Conservation (phyloP, 2,797 vertebrate genomes). For the Notolabrus celidotus region DNA sequence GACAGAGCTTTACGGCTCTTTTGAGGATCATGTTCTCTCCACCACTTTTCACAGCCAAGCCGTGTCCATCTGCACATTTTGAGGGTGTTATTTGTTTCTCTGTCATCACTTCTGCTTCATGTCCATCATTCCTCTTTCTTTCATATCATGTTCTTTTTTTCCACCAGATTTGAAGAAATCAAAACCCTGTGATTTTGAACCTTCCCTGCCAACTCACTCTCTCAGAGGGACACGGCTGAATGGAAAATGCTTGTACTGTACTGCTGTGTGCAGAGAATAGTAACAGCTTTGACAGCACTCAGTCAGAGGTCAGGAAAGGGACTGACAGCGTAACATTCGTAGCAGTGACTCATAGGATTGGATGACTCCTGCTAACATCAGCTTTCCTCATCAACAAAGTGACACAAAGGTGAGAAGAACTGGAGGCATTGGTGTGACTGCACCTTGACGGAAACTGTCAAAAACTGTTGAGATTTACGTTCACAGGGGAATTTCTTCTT, state of each 20-base stretch:
- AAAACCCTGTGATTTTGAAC: slow-evolving; percentile 40
- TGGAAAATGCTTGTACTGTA: slow-evolving; percentile 50
- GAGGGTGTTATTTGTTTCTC: background rate
- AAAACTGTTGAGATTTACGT: background rate
- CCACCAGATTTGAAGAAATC: slow-evolving; percentile 9
- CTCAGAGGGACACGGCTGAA: slow-evolving; percentile 31
- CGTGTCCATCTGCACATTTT: slow-evolving; percentile 13
- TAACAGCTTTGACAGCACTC: slow-evolving; percentile 64
- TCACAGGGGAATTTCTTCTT: background rate
- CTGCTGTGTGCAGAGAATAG: slow-evolving; percentile 48
- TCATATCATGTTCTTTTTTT: slow-evolving; percentile 4
- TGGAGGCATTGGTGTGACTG: background rate
- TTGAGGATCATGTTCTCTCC: background rate
- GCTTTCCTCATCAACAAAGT: slow-evolving; percentile 22
- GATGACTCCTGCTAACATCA: slow-evolving; percentile 35
- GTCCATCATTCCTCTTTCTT: slow-evolving; percentile 17
- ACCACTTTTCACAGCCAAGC: background rate
- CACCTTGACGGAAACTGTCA: background rate
- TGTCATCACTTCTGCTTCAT: background rate
- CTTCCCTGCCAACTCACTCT: slow-evolving; percentile 32
- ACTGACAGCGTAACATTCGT: slow-evolving; percentile 43
- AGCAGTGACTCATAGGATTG: slow-evolving; percentile 39
- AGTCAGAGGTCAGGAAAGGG: slow-evolving; percentile 65
- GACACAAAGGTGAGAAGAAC: slow-evolving; percentile 30
- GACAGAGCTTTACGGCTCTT: background rate